Evolutionary conservation across 1,140 invertebrate genomes (phyloP), one percentile per base, ranked within the genome.

Genomic region (Halyomorpha halys): DNA sequence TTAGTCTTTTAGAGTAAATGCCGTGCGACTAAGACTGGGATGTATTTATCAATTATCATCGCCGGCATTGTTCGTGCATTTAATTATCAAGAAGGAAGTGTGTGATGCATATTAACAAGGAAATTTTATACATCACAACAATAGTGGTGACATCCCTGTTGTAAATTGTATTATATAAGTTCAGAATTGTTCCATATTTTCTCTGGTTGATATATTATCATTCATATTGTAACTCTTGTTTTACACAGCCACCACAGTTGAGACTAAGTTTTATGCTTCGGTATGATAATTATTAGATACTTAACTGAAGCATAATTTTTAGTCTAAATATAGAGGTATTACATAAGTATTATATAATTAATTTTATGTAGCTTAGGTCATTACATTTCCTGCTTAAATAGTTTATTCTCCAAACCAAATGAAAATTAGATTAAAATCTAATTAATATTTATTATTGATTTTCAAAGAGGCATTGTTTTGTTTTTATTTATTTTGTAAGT

Each of bases 11-110:
- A 63, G 23, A 56, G 51, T 53, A 30, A 34, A 39, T 59, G 56
- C 56, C 54, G 54, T 56, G 30, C 56, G 63, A 45, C 44, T 39
- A 65, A 65, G 63, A 65, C 63, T 65, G 63, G 63, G 39, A 56
- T 56, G 53, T 61, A 61, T 61, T 60, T 61, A 61, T 61, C 60
- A 61, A 56, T 56, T 56, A 53, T 53, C 13, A 61, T 44, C 30
- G 60, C 47, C 60, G 60, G 60, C 60, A 45, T 61, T 23, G 15
- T 56, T 61, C 18, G 60, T 61, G 60, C 60, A 61, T 61, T 61
- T 61, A 61, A 56, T 45, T 47, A 27, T 56, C 39, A 61, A 21
- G 19, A 45, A 23, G 19, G 44, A 45, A 19, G 60, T 61, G 60
- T 45, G 44, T 44, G 60, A 18, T 61, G 60, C 60, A 61, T 45